phyloP scores from a whole-genome alignment of 2,113 vertebrate genomes.

The Corythaixoides concolor region DNA sequence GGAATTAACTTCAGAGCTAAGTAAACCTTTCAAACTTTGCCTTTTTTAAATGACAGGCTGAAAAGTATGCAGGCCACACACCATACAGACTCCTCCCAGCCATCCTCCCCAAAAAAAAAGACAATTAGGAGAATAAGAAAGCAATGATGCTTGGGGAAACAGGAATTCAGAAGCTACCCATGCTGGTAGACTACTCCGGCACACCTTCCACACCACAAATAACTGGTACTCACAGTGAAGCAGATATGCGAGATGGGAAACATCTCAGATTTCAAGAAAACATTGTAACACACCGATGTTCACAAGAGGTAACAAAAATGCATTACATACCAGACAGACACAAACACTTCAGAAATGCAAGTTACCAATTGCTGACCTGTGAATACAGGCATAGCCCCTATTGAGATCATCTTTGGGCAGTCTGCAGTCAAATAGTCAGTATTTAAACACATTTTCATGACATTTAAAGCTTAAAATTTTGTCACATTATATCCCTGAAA shows the following conservation, averaged over 20 bases:
- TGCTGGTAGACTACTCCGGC: not conserved
- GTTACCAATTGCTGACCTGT: not conserved
- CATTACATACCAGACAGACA: not conserved
- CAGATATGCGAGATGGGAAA: not conserved
- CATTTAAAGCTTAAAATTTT: not conserved
- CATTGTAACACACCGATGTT: not conserved
- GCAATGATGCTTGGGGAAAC: not conserved
- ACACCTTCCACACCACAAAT: not conserved
- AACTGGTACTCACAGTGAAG: not conserved
- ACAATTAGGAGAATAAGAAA: not conserved
- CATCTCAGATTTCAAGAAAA: not conserved
- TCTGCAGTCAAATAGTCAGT: not conserved
- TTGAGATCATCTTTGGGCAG: not conserved
- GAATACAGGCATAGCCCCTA: not conserved
- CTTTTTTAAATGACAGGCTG: not conserved
- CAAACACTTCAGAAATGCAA: not conserved
- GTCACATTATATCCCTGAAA: not conserved
- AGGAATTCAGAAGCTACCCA: not conserved
- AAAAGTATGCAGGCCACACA: not conserved
- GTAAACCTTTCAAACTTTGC: not conserved
- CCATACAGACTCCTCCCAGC: not conserved
- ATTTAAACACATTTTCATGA: not conserved
- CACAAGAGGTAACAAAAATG: not conserved
- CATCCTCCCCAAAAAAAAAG: not conserved
- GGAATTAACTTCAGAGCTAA: not conserved